Conservation (phyloP, 2,113 vertebrate genomes). For the Hippopotamus amphibius region DNA sequence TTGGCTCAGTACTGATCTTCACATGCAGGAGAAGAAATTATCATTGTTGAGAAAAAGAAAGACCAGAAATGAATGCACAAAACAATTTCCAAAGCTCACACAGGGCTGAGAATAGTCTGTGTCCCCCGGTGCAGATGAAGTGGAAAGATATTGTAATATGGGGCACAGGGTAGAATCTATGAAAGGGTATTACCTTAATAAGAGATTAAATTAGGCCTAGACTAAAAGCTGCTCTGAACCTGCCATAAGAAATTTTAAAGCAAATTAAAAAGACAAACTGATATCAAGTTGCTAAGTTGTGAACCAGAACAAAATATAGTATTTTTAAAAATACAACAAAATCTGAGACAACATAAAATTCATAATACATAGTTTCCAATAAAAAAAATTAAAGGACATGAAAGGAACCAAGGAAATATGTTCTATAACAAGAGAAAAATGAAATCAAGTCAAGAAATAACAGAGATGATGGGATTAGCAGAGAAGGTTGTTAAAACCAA, state of each 20-base stretch:
- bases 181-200: background rate
- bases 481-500: background rate
- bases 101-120: background rate
- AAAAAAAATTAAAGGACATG: background rate
- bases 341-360: background rate
- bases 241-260: background rate
- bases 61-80: background rate
- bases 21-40: background rate
- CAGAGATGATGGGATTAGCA: background rate
- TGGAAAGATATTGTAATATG: background rate
- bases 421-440: background rate
- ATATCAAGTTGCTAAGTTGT: constrained; percentile 2
- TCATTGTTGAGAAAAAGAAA: background rate
- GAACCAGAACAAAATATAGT: background rate
- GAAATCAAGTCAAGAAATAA: constrained; percentile 21
- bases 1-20: background rate
- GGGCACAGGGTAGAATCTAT: background rate
- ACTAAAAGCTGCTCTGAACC: background rate
- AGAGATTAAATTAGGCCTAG: background rate
- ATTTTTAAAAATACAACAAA: constrained; percentile 31
- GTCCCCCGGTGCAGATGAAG: background rate
- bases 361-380: background rate
- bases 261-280: background rate
- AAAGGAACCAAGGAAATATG: background rate
- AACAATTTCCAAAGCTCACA: background rate